Evolutionary conservation across 2,113 vertebrate species (phyloP).

Genomic region (Pica pica): DNA sequence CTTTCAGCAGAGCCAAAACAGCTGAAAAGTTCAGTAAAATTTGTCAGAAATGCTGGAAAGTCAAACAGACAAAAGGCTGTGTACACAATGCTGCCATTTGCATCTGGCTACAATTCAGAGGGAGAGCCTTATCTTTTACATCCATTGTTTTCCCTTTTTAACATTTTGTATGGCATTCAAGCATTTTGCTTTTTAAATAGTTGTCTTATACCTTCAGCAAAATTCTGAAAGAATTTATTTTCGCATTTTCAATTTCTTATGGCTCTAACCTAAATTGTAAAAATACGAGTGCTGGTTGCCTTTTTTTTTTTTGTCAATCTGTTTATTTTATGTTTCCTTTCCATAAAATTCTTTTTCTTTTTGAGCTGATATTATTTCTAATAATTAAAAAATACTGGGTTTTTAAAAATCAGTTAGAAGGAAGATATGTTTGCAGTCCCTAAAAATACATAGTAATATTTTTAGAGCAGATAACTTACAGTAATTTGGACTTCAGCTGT

Average conservation of each 20-base stretch:
- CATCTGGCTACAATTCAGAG: neutral
- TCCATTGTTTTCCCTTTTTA: neutral
- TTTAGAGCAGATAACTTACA: neutral
- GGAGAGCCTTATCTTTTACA: neutral
- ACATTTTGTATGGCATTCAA: neutral
- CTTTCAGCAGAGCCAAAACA: neutral
- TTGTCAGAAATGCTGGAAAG: neutral
- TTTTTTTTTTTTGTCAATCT: neutral
- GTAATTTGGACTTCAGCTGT: neutral
- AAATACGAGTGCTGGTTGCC: neutral
- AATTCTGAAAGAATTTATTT: neutral
- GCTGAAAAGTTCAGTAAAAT: neutral
- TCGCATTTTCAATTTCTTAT: neutral
- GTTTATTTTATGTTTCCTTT: neutral
- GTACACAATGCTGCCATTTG: neutral
- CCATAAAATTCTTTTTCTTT: neutral
- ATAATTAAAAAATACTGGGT: accelerated
- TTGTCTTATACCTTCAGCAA: neutral
- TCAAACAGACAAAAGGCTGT: accelerated
- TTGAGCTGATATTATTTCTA: neutral
- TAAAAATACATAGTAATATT: neutral
- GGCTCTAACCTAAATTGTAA: neutral
- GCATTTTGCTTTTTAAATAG: neutral
- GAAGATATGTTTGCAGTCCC: neutral
- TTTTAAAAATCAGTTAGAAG: neutral